phyloP scores from a whole-genome alignment of 2,113 vertebrate genomes.

The Zosterops japonicus region DNA sequence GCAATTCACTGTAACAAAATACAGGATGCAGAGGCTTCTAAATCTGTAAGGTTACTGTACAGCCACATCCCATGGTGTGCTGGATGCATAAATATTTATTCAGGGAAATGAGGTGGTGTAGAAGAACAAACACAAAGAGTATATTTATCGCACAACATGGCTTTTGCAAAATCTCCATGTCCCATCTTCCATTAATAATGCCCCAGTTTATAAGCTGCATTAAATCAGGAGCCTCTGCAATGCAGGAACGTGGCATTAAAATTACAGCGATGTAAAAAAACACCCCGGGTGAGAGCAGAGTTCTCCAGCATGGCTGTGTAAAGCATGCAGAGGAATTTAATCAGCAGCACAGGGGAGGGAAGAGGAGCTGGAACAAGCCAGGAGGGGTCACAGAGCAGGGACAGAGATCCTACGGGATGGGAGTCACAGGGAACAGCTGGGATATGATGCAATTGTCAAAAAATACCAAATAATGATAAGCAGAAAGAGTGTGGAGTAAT shows the following conservation, averaged over 20 bases:
- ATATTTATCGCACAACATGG: conserved; percentile 37
- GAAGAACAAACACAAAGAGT: conserved; percentile 37
- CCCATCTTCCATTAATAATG: conserved; percentile 58
- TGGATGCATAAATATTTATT: conserved; percentile 59
- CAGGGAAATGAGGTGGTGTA: conserved; percentile 42
- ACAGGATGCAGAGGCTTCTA: not conserved
- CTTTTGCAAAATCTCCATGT: conserved; percentile 40
- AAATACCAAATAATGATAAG: not conserved
- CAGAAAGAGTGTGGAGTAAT: not conserved
- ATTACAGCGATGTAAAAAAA: not conserved
- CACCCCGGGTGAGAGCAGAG: not conserved
- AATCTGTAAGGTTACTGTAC: conserved; percentile 15
- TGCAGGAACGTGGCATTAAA: conserved; percentile 53
- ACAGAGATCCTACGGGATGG: accelerated
- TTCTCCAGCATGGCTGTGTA: not conserved
- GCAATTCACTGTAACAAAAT: not conserved
- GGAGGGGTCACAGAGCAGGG: not conserved
- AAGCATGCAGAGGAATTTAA: not conserved
- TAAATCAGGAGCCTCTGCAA: conserved; percentile 66
- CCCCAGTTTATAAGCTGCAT: conserved; percentile 43
- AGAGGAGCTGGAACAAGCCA: not conserved
- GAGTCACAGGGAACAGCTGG: not conserved
- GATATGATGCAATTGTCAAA: not conserved
- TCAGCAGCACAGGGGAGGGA: not conserved
- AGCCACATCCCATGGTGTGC: not conserved